A percentile compares a stretch with the other conserved stretches of the same genome.
These are phyloP conservation scores for Murina feae DNA, from an alignment of 2,113 vertebrate genomes.

Conservation along the genomic window DNA sequence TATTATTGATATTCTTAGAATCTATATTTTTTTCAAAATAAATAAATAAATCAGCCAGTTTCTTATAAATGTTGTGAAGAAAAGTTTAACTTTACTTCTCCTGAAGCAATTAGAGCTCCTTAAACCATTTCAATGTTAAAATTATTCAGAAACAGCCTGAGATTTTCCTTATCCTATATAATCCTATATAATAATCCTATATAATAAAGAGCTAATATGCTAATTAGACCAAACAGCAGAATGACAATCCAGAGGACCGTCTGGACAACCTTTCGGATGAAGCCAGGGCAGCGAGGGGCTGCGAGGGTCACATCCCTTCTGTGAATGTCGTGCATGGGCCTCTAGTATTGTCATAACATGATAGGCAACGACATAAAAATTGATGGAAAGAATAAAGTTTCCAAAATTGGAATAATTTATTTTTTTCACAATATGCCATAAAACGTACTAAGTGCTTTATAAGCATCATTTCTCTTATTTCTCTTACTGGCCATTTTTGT, in stretches of 20 bases:
- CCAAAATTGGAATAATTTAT: not conserved
- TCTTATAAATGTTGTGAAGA: not conserved
- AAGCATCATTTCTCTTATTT: not conserved
- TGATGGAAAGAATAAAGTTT: not conserved
- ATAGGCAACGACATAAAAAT: not conserved
- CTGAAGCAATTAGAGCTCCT: not conserved
- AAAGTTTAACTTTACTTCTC: conserved; percentile 21
- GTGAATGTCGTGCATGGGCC: too few species aligned
- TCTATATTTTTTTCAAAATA: not conserved
- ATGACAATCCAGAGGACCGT: too few species aligned
- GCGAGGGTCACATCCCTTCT: fast-evolving
- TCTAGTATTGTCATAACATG: not conserved
- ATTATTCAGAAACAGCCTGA: not conserved
- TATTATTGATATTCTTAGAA: not conserved
- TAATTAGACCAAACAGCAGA: too few species aligned
- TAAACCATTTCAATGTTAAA: not conserved
- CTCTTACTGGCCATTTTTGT: not conserved
- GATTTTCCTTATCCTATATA: not conserved
- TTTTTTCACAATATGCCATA: not conserved
- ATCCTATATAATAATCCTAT: too few species aligned
- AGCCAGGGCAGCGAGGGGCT: too few species aligned
- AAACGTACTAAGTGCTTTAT: not conserved
- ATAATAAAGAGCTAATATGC: too few species aligned
- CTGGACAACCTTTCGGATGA: too few species aligned
- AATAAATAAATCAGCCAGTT: not conserved